phyloP scores from a whole-genome alignment of 1,140 invertebrate species.

The Formica exsecta region DNA sequence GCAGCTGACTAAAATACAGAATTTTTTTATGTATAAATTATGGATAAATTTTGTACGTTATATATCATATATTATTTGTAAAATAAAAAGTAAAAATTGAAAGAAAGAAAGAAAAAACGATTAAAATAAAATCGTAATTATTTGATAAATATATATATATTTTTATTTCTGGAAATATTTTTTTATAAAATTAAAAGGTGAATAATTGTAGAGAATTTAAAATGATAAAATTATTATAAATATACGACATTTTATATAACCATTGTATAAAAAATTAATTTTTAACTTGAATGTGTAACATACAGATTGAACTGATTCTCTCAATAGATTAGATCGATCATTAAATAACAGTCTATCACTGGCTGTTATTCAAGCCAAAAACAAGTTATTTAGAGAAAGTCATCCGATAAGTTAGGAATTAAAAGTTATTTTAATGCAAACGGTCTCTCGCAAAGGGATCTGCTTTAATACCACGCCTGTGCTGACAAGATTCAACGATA shows the following conservation, averaged over 20 bases:
- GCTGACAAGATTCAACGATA: constrained; percentile 48
- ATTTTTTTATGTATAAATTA: background rate
- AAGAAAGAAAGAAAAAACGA: background rate
- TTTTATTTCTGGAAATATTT: too few relatives aligned
- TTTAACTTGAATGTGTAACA: background rate
- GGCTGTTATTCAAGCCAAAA: constrained; percentile 28
- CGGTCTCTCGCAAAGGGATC: constrained; percentile 25
- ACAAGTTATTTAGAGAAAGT: constrained; percentile 42
- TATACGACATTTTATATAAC: background rate
- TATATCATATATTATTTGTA: background rate
- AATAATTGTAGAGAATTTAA: background rate
- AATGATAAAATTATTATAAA: background rate
- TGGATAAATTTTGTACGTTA: background rate
- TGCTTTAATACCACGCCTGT: constrained; percentile 19
- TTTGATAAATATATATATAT: background rate
- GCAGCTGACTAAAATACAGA: background rate
- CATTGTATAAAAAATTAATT: background rate
- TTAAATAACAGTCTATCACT: background rate
- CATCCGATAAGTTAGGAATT: constrained; percentile 19
- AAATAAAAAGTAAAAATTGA: background rate
- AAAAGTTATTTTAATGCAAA: constrained; percentile 14
- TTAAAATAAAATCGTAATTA: background rate
- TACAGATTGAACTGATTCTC: background rate
- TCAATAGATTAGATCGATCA: background rate
- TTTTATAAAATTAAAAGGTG: background rate